Base-by-base conservation (phyloP, 1,140 invertebrate species). In the Oncopeltus fasciatus region DNA sequence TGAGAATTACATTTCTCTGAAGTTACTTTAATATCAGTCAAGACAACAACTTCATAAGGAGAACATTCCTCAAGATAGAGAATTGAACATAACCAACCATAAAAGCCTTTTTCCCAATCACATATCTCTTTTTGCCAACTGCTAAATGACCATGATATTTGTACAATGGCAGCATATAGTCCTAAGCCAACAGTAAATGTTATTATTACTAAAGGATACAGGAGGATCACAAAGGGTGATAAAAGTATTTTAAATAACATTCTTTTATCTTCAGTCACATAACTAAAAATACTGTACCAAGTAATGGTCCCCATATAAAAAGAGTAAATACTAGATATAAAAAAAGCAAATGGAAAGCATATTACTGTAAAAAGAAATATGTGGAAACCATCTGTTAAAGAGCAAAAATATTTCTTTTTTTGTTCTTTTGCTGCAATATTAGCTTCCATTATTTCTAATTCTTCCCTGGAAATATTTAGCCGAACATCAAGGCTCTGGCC, bases 61-160 rank as follows among this genome's bases (percentile, higher is more conserved):
- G 82, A 80, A 69, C 85, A 88, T 68, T 87, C 83, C 59, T 84
- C 80, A 64, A 87, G 73, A 64, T 79, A 77, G 24, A 87, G 67
- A 46, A 79, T 74, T 46, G 79, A 79, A 72, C 86, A 88, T 31
- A 87, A 72, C 85, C 85, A 87, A 27, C 85, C 85, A 69, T 85
- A 88, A 72, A 87, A 87, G 1, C 86, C 85, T 73, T 88, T 88
- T 65, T 88, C 86, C 68, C 83, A 82, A 73, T 88, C 86, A 61
- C 78, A 79, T 9, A 87, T 78, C 74, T 86, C 83, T 65, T 80
- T 80, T 67, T 77, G 77, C 85, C 85, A 88, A 56, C 78, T 80
- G 31, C 77, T 77, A 59, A 80, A 82, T 68, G 78, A 81, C 72
- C 84, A 82, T 1, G 85, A 86, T 14, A 88, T 69, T 68, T 87